A percentile compares a stretch with the other conserved stretches of the same genome.
Evolutionary conservation across 2,113 vertebrate genomes (phyloP).

Genomic region (Hucho hucho): DNA sequence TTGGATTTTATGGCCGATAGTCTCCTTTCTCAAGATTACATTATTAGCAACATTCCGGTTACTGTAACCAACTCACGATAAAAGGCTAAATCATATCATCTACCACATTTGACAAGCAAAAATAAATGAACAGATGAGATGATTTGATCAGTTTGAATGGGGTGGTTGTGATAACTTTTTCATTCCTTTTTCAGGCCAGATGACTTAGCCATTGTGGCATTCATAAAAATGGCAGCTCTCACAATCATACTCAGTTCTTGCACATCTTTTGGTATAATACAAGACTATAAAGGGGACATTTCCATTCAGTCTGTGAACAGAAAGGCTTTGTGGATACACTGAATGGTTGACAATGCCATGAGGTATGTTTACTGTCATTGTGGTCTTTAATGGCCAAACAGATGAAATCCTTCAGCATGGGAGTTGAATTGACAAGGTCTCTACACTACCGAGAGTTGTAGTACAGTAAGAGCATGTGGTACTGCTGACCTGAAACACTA

Average conservation of each 20-base stretch:
- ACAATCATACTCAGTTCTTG: conserved; percentile 31
- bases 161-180: background rate
- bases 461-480: too few species aligned
- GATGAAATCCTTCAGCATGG: conserved; percentile 26
- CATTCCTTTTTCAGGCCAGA: background rate
- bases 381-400: conserved; percentile 42
- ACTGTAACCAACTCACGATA: conserved; percentile 13
- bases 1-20: conserved; percentile 16
- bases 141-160: conserved; percentile 27
- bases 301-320: conserved; percentile 35
- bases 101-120: conserved; percentile 16
- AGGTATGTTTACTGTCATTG: conserved; percentile 33
- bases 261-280: conserved; percentile 34
- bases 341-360: conserved; percentile 34
- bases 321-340: conserved; percentile 35
- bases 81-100: conserved; percentile 40
- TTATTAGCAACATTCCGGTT: background rate
- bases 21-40: conserved; percentile 4
- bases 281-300: conserved; percentile 32
- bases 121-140: background rate
- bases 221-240: conserved; percentile 5
- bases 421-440: too few species aligned
- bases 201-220: background rate
- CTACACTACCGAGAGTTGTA: too few species aligned
- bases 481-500: too few species aligned